Base-by-base conservation (phyloP, 2,888 invertebrate genomes). In the Eudemis profundana region DNA sequence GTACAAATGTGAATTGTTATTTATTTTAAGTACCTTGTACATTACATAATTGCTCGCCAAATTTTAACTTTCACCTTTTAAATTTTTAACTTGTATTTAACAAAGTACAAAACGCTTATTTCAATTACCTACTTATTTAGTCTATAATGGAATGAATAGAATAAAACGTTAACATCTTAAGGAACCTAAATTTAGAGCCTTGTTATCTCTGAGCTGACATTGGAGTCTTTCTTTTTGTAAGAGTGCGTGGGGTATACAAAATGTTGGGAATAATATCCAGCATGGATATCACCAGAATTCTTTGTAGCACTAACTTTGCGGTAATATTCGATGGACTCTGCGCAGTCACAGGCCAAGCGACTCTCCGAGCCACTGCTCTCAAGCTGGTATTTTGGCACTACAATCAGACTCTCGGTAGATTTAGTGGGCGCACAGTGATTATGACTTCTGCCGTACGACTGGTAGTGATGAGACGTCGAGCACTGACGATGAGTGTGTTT, bases 371-470 rank as follows among this genome's bases (percentile, higher is more conserved):
- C 92, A 51, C 93, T 93, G 69, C 93, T 87, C 69, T 94, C 94
- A 56, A 90, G 67, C 61, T 93, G 93, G 78, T 95, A 95, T 71
- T 95, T 94, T 1, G 95, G 93, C 15, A 95, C 93, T 46, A 95
- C 93, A 17, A 96, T 90, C 17, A 97, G 90, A 79, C 96, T 96
- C 83, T 97, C 97, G 0, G 96, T 96, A 0, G 97, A 97, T 81
- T 97, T 97, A 1, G 95, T 96, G 0, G 96, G 94, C 72, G 84
- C 93, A 80, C 86, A 94, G 83, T 88, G 85, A 76, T 93, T 92
- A 70, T 93, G 92, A 69, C 91, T 90, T 72, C 93, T 86, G 2
- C 83, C 75, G 68, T 91, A 91, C 8, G 89, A 92, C 65, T 79
- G 92, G 73, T 87, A 94, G 72, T 90, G 90, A 71, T 90, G 91